Percentiles rank a stretch among this genome's conserved stretches.
These are phyloP conservation scores for Rhingia campestris DNA, from an alignment of 2,888 invertebrate genomes.

Conservation along the genomic window DNA sequence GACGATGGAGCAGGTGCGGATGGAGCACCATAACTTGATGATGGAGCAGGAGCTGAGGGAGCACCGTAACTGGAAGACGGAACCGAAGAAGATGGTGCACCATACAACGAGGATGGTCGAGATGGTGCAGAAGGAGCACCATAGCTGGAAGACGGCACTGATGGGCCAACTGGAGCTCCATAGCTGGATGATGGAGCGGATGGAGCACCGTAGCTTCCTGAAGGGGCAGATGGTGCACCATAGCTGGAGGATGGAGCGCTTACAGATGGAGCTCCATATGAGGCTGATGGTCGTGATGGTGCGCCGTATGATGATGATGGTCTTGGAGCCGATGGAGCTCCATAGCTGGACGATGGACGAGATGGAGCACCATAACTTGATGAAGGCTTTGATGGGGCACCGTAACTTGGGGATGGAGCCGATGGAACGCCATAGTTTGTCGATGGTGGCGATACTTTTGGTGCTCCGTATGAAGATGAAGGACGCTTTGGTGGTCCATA, in stretches of 20 bases:
- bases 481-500: slow-evolving; percentile 80
- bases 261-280: slow-evolving; percentile 82
- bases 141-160: slow-evolving; percentile 77
- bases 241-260: slow-evolving; percentile 77
- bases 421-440: slow-evolving; percentile 85
- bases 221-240: slow-evolving; percentile 78
- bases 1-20: slow-evolving; percentile 78
- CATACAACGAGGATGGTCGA: slow-evolving; percentile 62
- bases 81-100: slow-evolving; percentile 68
- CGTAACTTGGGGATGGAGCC: slow-evolving; percentile 76
- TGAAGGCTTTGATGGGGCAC: slow-evolving; percentile 79
- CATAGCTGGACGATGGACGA: slow-evolving; percentile 53
- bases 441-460: slow-evolving; percentile 81
- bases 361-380: slow-evolving; percentile 81
- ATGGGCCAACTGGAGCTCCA: slow-evolving; percentile 79
- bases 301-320: slow-evolving; percentile 77
- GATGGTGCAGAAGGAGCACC: slow-evolving; percentile 78
- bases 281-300: slow-evolving; percentile 83
- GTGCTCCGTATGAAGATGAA: slow-evolving; percentile 78
- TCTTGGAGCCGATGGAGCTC: slow-evolving; percentile 70
- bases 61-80: slow-evolving; percentile 84
- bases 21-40: slow-evolving; percentile 79
- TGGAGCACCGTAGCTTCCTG: slow-evolving; percentile 80
- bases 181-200: slow-evolving; percentile 82
- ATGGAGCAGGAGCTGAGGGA: slow-evolving; percentile 76